A percentile compares a stretch with the other conserved stretches of the same genome.
Conservation (phyloP, 2,113 vertebrate species). For the Arizona elegans region DNA sequence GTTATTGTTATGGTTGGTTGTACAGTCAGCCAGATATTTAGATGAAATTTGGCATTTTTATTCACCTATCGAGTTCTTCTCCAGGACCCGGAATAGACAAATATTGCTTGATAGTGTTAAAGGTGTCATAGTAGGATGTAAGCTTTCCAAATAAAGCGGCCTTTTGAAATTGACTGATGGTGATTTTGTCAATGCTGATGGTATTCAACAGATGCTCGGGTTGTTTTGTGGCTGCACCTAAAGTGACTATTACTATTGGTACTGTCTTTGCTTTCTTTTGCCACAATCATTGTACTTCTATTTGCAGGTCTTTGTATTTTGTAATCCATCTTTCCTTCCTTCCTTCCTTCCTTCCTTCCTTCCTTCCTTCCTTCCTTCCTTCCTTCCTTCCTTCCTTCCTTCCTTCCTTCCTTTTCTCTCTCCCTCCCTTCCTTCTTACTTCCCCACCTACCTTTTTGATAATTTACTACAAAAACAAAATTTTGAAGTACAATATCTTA, state of each 20-base stretch:
- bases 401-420: rapidly evolving
- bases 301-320: background rate
- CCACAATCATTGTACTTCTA: background rate
- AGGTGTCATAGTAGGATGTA: background rate
- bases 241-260: background rate
- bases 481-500: background rate
- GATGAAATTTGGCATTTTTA: background rate
- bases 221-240: background rate
- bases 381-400: no score
- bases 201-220: background rate
- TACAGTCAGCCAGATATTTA: background rate
- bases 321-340: background rate
- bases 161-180: background rate
- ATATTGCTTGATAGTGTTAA: background rate
- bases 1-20: background rate
- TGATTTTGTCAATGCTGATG: background rate
- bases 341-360: no score
- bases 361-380: no score
- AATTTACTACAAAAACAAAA: background rate
- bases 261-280: background rate
- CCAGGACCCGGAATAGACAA: background rate
- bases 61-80: background rate
- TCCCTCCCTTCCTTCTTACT: no score
- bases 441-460: background rate
- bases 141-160: background rate